These are phyloP conservation scores for Spisula subtruncata DNA, from an alignment of 2,888 invertebrate species.

Conservation along the genomic window DNA sequence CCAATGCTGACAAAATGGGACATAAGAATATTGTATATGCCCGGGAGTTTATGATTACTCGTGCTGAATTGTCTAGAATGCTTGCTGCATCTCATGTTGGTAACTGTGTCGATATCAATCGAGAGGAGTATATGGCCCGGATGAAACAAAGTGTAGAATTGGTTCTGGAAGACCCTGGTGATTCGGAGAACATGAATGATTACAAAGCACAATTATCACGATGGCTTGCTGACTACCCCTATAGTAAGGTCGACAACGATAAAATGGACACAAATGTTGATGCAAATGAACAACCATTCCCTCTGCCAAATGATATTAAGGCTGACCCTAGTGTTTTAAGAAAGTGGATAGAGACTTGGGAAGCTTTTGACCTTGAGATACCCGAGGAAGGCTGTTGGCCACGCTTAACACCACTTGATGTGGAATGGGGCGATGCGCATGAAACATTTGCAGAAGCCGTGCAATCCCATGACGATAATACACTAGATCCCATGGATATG, in stretches of 20 bases:
- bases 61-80: conserved; percentile 45
- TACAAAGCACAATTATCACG: conserved; percentile 69
- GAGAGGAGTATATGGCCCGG: conserved; percentile 41
- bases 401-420: neutral
- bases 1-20: neutral
- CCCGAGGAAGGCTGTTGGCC: conserved; percentile 73
- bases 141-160: conserved; percentile 55
- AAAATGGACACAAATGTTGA: conserved; percentile 51
- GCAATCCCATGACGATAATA: conserved; percentile 37
- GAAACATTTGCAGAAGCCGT: conserved; percentile 45
- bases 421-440: conserved; percentile 43
- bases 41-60: conserved; percentile 39
- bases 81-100: conserved; percentile 56
- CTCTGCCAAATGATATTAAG: conserved; percentile 69
- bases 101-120: conserved; percentile 36
- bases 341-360: conserved; percentile 72
- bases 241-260: conserved; percentile 41
- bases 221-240: conserved; percentile 71
- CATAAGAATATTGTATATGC: conserved; percentile 37
- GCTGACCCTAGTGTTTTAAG: conserved; percentile 68
- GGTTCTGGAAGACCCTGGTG: conserved; percentile 41
- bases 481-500: conserved; percentile 64
- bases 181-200: conserved; percentile 58
- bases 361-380: conserved; percentile 73
- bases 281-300: conserved; percentile 71